phyloP scores from a whole-genome alignment of 2,888 invertebrate genomes.

The Parapristionchus giblindavisi region DNA sequence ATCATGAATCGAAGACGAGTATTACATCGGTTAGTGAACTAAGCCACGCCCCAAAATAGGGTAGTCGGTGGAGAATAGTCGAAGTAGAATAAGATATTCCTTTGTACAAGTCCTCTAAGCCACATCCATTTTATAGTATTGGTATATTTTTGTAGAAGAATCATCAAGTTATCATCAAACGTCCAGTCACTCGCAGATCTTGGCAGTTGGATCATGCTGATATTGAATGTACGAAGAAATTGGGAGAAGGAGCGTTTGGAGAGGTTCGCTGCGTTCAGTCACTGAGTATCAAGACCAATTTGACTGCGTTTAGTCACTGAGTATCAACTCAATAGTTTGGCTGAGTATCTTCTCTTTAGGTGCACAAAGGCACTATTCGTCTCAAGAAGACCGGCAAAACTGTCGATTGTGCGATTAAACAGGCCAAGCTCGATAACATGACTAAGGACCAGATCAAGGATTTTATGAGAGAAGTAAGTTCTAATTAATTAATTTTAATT shows the following conservation, averaged over 20 bases:
- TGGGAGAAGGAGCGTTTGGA: conserved; percentile 38
- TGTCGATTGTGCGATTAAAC: conserved; percentile 35
- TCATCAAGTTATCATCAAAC: conserved; percentile 6
- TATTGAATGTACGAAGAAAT: conserved; percentile 31
- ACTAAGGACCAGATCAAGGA: conserved; percentile 39
- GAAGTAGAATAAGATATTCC: too few species aligned
- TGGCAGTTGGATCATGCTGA: conserved; percentile 35
- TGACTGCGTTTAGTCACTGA: background rate
- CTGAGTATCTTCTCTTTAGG: background rate
- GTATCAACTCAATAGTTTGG: background rate
- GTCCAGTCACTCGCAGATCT: background rate
- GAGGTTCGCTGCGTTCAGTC: conserved; percentile 1
- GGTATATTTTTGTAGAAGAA: background rate
- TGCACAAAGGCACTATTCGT: conserved; percentile 27
- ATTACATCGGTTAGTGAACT: conserved; percentile 13
- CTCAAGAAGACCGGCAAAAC: conserved; percentile 17
- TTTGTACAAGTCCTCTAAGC: background rate
- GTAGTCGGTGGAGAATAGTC: too few species aligned
- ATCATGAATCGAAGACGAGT: conserved; percentile 2
- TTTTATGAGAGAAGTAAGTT: conserved; percentile 34
- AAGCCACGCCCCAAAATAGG: too few species aligned
- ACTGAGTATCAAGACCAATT: background rate
- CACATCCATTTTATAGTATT: background rate
- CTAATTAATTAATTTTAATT: background rate
- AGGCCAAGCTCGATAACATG: conserved; percentile 31